phyloP scores from a whole-genome alignment of 2,888 invertebrate genomes.

The Pterobdella sp. region DNA sequence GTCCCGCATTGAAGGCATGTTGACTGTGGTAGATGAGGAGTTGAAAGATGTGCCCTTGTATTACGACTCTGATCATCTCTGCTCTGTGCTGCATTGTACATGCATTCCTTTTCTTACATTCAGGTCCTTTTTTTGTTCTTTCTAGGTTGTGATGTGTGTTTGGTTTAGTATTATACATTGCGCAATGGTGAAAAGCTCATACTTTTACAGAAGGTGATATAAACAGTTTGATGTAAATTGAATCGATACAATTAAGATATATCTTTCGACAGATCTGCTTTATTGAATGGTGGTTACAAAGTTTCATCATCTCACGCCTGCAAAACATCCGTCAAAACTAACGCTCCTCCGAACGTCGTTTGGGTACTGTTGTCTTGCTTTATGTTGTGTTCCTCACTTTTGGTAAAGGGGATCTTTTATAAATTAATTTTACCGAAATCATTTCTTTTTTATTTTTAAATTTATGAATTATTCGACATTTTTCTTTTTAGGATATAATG shows the following conservation, averaged over 20 bases:
- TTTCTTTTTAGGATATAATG: constrained; percentile 50
- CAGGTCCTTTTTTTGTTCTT: too few species aligned
- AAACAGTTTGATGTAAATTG: constrained; percentile 25
- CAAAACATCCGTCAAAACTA: constrained; percentile 80
- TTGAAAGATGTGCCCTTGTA: constrained; percentile 75
- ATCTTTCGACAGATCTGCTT: constrained; percentile 60
- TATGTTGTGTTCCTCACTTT: neutral
- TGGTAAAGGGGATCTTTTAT: neutral
- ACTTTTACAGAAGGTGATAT: too few species aligned
- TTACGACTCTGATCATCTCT: constrained; percentile 71
- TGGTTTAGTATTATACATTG: too few species aligned
- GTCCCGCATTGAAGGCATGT: constrained; percentile 56
- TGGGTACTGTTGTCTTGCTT: constrained; percentile 61
- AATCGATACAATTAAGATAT: neutral
- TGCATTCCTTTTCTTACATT: constrained; percentile 51
- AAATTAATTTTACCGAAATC: constrained; percentile 2
- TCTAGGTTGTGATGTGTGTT: too few species aligned
- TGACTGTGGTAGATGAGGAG: constrained; percentile 70
- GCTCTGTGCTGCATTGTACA: constrained; percentile 61
- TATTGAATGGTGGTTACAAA: constrained; percentile 62
- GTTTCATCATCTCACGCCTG: constrained; percentile 87
- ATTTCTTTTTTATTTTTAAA: neutral
- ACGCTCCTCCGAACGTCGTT: constrained; percentile 73
- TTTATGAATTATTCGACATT: neutral
- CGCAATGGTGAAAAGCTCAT: too few species aligned